Evolutionary conservation across 23 tunicate species (phyloP).

Genomic region (Aplidium turbinatum): DNA sequence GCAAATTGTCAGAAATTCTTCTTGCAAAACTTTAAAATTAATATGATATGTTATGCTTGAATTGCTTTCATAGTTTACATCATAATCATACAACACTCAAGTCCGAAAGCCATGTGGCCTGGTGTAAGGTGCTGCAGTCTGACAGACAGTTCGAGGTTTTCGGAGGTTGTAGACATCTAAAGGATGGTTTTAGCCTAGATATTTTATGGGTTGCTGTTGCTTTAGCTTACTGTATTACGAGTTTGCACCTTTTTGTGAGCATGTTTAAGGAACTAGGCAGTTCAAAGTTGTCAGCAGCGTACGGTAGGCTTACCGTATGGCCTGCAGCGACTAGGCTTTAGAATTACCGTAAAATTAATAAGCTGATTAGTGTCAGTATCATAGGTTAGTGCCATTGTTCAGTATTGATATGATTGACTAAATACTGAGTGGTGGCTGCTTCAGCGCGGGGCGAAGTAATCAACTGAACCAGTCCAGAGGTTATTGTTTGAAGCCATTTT

Average conservation of each 20-base stretch:
- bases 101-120: too few species aligned
- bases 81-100: too few species aligned
- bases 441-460: slow-evolving; percentile 10
- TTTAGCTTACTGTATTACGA: slow-evolving; percentile 6
- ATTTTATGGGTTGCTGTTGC: background rate
- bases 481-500: slow-evolving; percentile 5
- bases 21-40: too few species aligned
- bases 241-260: slow-evolving; percentile 2
- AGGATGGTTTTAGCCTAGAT: slow-evolving; percentile 7
- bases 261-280: slow-evolving; percentile 5
- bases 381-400: slow-evolving; percentile 5
- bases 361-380: slow-evolving; percentile 4
- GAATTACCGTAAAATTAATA: slow-evolving; percentile 1
- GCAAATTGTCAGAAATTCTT: too few species aligned
- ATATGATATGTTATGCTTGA: too few species aligned
- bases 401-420: slow-evolving; percentile 5
- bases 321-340: slow-evolving; percentile 9
- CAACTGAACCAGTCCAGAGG: slow-evolving; percentile 6
- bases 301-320: slow-evolving; percentile 9
- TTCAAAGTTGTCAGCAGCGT: slow-evolving; percentile 5
- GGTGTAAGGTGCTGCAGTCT: too few species aligned
- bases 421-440: slow-evolving; percentile 8
- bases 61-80: too few species aligned
- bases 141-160: slow-evolving; percentile 8
- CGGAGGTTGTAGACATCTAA: slow-evolving; percentile 1